Conservation (phyloP, 2,797 vertebrate species). For the Hyperoplus immaculatus region DNA sequence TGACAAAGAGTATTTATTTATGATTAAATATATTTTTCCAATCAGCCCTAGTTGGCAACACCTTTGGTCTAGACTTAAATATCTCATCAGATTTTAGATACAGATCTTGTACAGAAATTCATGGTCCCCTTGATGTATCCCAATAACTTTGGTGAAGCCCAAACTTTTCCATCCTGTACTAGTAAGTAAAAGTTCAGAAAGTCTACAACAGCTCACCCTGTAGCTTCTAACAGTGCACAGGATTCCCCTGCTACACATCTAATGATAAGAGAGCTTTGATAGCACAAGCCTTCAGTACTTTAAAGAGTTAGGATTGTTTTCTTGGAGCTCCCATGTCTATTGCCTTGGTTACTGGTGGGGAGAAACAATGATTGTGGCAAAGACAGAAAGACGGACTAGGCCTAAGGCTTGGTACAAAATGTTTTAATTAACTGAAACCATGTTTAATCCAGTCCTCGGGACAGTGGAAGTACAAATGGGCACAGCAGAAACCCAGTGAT, state of each 20-base stretch:
- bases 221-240: slow-evolving; percentile 50
- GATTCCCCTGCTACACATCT: slow-evolving; percentile 50
- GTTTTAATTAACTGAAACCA: slow-evolving; percentile 78
- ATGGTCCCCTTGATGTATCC: no score
- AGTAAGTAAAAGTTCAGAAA: slow-evolving; percentile 17
- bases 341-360: slow-evolving; percentile 54
- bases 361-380: slow-evolving; percentile 61
- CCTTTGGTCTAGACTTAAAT: background rate
- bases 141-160: no score
- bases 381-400: slow-evolving; percentile 38
- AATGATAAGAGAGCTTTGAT: slow-evolving; percentile 63
- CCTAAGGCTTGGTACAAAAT: slow-evolving; percentile 52
- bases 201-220: slow-evolving; percentile 27
- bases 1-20: background rate
- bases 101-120: background rate
- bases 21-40: no score
- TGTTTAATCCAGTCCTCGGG: slow-evolving; percentile 67
- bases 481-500: slow-evolving; percentile 26
- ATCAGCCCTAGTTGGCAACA: background rate
- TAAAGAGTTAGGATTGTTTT: slow-evolving; percentile 59
- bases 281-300: slow-evolving; percentile 49
- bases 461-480: slow-evolving; percentile 57
- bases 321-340: slow-evolving; percentile 50
- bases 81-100: background rate
- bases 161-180: no score